Base-by-base conservation (phyloP, 2,888 invertebrate species). In the Megalurothrips usitatus region DNA sequence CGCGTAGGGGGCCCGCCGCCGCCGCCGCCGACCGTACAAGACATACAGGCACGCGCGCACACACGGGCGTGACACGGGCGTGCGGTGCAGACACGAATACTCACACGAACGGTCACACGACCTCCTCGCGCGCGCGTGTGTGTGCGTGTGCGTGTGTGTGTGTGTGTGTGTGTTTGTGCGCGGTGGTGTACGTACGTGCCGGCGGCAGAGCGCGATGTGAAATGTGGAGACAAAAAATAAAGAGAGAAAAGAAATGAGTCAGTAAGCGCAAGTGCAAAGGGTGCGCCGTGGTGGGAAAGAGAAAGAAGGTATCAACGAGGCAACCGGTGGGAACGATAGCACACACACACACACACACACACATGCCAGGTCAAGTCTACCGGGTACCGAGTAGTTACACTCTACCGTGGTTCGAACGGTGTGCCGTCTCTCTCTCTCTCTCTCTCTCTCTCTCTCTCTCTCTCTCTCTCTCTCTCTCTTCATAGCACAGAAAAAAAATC, bases 61-160 rank as follows among this genome's bases (percentile, higher is more conserved):
- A 52, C 14, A 52, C 49, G 49, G 49, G 49, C 49, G 9, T 49
- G 49, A 49, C 12, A 17, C 19, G 10, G 1, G 10, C 52, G 52
- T 52, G 52, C 52, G 52, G 2, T 52, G 12, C 52, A 52, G 19
- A 52, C 52, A 17, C 52, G 19, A 52, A 52, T 52, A 10, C 58
- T 58, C 52, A 52, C 52, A 17, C 58, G 19, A 58, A 17, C 58
- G 19, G 19, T 4, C 14, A 19, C 34, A 19, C 52, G 80, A 49
- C 28, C 49, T 49, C 19, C 34, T 80, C 80, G 23, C 26, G 28
- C 49, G 63, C 26, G 63, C 28, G 63, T 58, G 52, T 52, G 28
- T 79, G 63, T 58, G 63, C 28, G 63, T 58, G 52, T 58, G 63
- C 48, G 28, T 58, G 80, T 19, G n/a, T 19, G 19, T 78, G 34